Base-by-base conservation (phyloP, 2,113 vertebrate species). In the Chlorocebus sabaeus region DNA sequence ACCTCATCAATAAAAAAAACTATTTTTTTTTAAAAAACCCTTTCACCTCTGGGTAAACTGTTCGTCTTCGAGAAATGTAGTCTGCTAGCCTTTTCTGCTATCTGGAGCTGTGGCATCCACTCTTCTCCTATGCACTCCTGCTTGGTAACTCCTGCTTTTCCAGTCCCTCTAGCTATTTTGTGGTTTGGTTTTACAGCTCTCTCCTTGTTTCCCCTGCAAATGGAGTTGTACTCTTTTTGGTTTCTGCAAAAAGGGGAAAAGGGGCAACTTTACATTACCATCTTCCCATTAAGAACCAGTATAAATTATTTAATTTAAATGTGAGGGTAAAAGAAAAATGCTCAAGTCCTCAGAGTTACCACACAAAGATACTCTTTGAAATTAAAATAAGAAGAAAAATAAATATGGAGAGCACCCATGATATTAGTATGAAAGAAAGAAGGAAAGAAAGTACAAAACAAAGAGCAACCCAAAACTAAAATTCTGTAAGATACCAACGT, bases 361-460 rank as follows among this genome's bases (percentile, higher is more conserved):
- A 93, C 17, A 40, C 27, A 93, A 83, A 81, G 64, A 85, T 75
- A 30, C 25, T 82, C 59, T 85, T 73, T 73, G 25, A 75, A 95
- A 85, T 79, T 90, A 93, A 73, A 22, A 94, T 82, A 73, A 91
- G 17, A 80, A 93, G 80, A 88, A 73, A 94, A 96, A 89, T 35
- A 92, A 76, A 64, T 50, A 57, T 38, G 78, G 38, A 67, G 32
- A 35, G 10, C 13, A 76, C 11, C 38, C 11, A 61, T 61, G 16
- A 52, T 16, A 38, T 6, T 38, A 96, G 30, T 59, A 83, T 83
- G 43, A 87, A 85, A 90, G 38, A 43, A n/a, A 64, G 61, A 73
- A 64, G 27, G 61, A 38, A 40, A 91, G 32, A 90, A 90, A 87
- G 32, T 30, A 61, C 13, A 25, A 38, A 40, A 88, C 20, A 86